phyloP scores from a whole-genome alignment of 2,888 invertebrate species.

The Apocheima hispidaria region DNA sequence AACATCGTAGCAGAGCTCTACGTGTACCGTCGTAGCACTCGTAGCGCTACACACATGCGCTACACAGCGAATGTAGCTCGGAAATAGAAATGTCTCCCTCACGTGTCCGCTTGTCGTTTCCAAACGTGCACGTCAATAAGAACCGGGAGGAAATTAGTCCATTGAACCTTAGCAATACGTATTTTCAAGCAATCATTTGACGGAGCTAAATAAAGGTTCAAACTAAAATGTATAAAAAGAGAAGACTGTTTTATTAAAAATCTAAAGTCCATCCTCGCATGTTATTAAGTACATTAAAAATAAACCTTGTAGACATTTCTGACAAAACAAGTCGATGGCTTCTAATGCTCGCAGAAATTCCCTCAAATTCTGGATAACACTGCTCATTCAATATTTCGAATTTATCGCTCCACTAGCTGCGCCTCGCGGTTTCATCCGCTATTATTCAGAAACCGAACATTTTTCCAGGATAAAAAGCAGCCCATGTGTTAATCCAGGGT shows the following conservation, averaged over 20 bases:
- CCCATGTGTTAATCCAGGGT: too few relatives aligned
- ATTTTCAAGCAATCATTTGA: background rate
- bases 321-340: background rate
- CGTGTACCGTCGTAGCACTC: slow-evolving; percentile 7
- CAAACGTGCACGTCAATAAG: slow-evolving; percentile 37
- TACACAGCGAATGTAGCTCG: slow-evolving; percentile 24
- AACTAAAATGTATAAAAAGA: too few relatives aligned
- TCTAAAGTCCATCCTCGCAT: too few relatives aligned
- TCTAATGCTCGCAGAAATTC: slow-evolving; percentile 1
- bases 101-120: slow-evolving; percentile 55
- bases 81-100: slow-evolving; percentile 53
- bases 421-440: too few relatives aligned
- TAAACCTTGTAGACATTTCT: background rate
- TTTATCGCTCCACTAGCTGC: background rate
- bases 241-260: too few relatives aligned
- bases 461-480: too few relatives aligned
- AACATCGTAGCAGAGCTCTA: slow-evolving; percentile 10
- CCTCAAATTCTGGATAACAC: slow-evolving; percentile 22
- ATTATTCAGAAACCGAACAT: too few relatives aligned
- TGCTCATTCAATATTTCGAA: slow-evolving; percentile 7
- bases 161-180: slow-evolving; percentile 3
- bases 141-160: slow-evolving; percentile 21
- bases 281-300: too few relatives aligned
- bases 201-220: background rate
- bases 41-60: slow-evolving; percentile 18